Evolutionary conservation across 2,113 vertebrate species (phyloP).

Genomic region (Coreoperca whiteheadi): DNA sequence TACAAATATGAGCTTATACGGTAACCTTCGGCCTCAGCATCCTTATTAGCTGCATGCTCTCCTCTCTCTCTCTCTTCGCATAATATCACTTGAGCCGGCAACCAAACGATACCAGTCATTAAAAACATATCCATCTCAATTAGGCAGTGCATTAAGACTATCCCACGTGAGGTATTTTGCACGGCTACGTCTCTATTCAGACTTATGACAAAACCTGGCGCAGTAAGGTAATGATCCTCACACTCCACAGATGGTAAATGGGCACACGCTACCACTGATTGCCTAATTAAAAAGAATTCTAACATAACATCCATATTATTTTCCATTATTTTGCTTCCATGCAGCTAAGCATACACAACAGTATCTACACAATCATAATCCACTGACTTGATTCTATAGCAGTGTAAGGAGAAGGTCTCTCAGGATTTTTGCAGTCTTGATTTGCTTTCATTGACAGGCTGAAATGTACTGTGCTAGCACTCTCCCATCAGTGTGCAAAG

Average conservation of each 20-base stretch:
- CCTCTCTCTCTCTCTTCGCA: constrained; percentile 30
- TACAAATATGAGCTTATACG: constrained; percentile 72
- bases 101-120: constrained; percentile 73
- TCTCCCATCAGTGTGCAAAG: constrained; percentile 12
- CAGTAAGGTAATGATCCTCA: constrained; percentile 74
- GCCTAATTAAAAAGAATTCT: constrained; percentile 75
- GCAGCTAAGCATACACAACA: constrained; percentile 11
- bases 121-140: constrained; percentile 83
- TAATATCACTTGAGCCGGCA: constrained; percentile 66
- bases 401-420: constrained; percentile 1
- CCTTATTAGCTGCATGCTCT: constrained; percentile 68
- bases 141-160: constrained; percentile 76
- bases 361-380: constrained; percentile 10
- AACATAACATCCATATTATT: constrained; percentile 62
- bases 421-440: not conserved
- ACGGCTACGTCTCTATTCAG: constrained; percentile 57
- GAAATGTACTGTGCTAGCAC: constrained; percentile 10
- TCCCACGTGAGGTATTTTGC: constrained; percentile 69
- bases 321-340: constrained; percentile 54
- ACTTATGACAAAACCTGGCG: constrained; percentile 69
- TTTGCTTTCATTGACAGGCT: constrained; percentile 5
- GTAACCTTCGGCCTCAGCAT: constrained; percentile 74
- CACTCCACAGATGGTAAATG: constrained; percentile 76
- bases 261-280: constrained; percentile 57
- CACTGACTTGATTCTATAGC: constrained; percentile 2